phyloP scores from a whole-genome alignment of 2,888 invertebrate species.

The Iselma pallidipennis region DNA sequence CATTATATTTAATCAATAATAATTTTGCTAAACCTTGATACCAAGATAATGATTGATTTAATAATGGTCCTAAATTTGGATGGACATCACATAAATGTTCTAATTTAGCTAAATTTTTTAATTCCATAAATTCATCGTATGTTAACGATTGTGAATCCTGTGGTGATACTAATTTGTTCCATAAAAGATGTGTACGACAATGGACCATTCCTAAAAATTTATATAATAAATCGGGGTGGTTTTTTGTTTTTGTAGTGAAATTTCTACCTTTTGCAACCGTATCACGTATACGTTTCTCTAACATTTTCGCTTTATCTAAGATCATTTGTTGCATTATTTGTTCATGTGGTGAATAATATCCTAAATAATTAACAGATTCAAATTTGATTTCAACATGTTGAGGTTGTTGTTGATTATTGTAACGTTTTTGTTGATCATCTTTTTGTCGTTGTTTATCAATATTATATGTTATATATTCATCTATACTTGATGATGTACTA shows the following conservation, averaged over 20 bases:
- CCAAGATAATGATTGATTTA: constrained; percentile 68
- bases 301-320: constrained; percentile 61
- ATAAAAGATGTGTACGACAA: constrained; percentile 71
- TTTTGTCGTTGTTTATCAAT: constrained; percentile 22
- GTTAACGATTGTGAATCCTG: constrained; percentile 58
- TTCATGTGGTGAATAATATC: constrained; percentile 71
- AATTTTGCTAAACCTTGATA: constrained; percentile 67
- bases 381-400: constrained; percentile 56
- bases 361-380: constrained; percentile 70
- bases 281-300: constrained; percentile 61
- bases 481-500: constrained; percentile 29
- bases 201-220: constrained; percentile 61
- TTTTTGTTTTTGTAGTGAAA: no score
- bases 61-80: constrained; percentile 59
- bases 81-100: constrained; percentile 64
- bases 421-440: constrained; percentile 2
- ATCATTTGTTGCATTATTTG: constrained; percentile 67
- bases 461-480: constrained; percentile 32
- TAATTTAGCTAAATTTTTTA: constrained; percentile 63
- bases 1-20: constrained; percentile 63
- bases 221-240: no score
- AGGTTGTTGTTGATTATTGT: constrained; percentile 7
- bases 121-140: constrained; percentile 67
- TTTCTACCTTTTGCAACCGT: constrained; percentile 63
- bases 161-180: constrained; percentile 66